phyloP scores from a whole-genome alignment of 2,888 invertebrate genomes.

The Philereme transversata region DNA sequence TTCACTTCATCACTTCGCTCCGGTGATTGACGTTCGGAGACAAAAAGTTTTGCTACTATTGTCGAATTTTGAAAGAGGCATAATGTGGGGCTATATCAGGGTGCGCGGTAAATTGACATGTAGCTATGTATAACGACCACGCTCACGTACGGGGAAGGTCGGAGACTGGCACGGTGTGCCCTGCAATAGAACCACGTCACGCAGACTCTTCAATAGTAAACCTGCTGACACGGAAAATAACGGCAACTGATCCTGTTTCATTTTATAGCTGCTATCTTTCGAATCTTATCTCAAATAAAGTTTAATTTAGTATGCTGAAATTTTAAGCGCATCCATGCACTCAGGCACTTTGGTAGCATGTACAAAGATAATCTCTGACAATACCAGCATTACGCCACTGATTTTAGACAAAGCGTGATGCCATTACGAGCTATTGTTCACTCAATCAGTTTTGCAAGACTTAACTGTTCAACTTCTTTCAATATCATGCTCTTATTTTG shows the following conservation, averaged over 20 bases:
- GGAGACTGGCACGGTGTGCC: conserved; percentile 76
- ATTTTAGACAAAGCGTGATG: conserved; percentile 67
- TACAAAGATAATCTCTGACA: conserved; percentile 54
- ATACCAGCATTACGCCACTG: conserved; percentile 66
- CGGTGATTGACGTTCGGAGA: conserved; percentile 48
- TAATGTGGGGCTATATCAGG: conserved; percentile 40
- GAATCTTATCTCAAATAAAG: background rate
- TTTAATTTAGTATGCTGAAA: conserved; percentile 11
- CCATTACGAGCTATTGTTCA: conserved; percentile 75
- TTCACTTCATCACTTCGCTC: conserved; percentile 49
- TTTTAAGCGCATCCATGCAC: conserved; percentile 25
- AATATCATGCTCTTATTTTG: conserved; percentile 7
- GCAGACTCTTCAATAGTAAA: conserved; percentile 58
- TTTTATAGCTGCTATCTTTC: background rate
- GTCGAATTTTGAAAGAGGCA: conserved; percentile 44
- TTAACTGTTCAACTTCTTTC: conserved; percentile 51
- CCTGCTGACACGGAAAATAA: conserved; percentile 57
- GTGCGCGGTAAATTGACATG: conserved; percentile 50
- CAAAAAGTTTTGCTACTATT: conserved; percentile 40
- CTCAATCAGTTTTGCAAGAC: conserved; percentile 65
- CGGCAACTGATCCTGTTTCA: background rate
- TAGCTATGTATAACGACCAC: conserved; percentile 59
- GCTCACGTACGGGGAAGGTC: conserved; percentile 57
- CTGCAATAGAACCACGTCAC: conserved; percentile 62
- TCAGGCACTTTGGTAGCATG: conserved; percentile 25